These are phyloP conservation scores for Malurus cyaneus DNA, from an alignment of 2,113 vertebrate genomes.

Conservation along the genomic window DNA sequence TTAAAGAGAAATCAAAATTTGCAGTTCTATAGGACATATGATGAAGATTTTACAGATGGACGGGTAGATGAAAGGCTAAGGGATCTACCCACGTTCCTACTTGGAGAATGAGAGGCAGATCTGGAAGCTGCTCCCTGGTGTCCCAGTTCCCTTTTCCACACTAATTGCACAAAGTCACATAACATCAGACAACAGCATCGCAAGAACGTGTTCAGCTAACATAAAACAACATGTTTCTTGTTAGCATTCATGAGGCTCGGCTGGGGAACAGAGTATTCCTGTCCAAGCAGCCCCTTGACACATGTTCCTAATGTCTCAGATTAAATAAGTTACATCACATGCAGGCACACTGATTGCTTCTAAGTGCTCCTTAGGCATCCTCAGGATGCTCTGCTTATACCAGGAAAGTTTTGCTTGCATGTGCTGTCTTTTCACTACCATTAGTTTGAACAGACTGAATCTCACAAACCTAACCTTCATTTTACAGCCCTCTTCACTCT, in stretches of 20 bases:
- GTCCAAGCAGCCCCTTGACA: not conserved
- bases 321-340: not conserved
- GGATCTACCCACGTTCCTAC: not conserved
- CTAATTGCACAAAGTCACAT: not conserved
- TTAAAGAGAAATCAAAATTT: conserved; percentile 1
- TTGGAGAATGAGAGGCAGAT: not conserved
- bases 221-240: not conserved
- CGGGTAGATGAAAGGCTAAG: conserved; percentile 2
- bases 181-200: not conserved
- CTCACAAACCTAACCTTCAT: not conserved
- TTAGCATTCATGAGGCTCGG: not conserved
- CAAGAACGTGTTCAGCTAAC: not conserved
- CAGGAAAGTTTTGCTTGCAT: not conserved
- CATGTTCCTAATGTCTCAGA: not conserved
- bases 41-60: not conserved
- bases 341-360: not conserved
- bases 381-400: not conserved
- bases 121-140: not conserved
- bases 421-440: not conserved
- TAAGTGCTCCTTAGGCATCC: not conserved
- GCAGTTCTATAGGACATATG: not conserved
- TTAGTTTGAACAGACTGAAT: not conserved
- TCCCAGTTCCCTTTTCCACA: not conserved
- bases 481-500: not conserved
- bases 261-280: not conserved